phyloP scores from a whole-genome alignment of 2,888 invertebrate genomes.

The Ferrisia virgata region DNA sequence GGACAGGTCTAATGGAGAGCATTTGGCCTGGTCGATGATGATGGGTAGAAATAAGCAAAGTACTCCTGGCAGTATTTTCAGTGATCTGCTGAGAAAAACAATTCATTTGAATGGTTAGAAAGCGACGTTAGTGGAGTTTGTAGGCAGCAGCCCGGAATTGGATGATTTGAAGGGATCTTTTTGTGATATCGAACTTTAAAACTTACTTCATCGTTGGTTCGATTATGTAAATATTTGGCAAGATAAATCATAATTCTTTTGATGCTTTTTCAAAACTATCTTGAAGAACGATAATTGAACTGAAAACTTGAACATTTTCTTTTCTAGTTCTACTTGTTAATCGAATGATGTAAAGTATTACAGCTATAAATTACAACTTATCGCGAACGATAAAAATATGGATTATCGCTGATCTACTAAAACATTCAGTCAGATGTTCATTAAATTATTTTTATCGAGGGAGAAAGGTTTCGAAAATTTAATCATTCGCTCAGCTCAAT shows the following conservation, averaged over 20 bases:
- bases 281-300: background rate
- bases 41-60: background rate
- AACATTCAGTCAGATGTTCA: background rate
- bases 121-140: too few relatives aligned
- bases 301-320: background rate
- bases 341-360: background rate
- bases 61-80: background rate
- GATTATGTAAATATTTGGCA: background rate
- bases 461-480: too few relatives aligned
- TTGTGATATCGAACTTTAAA: background rate
- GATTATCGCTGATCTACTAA: background rate
- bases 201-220: background rate
- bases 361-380: background rate
- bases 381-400: background rate
- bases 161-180: too few relatives aligned
- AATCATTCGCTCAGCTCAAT: too few relatives aligned
- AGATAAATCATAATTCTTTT: background rate
- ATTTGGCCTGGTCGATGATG: background rate
- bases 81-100: background rate
- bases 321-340: background rate
- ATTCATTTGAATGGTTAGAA: background rate
- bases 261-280: background rate
- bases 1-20: background rate
- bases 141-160: too few relatives aligned
- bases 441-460: background rate